Conservation (phyloP, 2,888 invertebrate species). For the Leptinotarsa juncta region DNA sequence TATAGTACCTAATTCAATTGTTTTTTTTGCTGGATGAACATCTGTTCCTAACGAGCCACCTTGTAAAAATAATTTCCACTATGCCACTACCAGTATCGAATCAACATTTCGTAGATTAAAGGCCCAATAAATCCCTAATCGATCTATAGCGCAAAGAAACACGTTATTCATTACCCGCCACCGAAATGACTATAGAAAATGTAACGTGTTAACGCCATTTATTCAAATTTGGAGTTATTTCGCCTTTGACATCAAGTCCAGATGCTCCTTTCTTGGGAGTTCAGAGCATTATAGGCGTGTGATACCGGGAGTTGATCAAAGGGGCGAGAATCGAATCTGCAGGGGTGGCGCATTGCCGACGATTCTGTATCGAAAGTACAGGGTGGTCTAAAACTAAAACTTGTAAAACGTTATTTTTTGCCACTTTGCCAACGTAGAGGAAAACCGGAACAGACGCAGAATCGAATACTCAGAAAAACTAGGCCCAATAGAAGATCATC, state of each 20-base stretch:
- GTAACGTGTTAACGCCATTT: constrained; percentile 37
- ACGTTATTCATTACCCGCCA: constrained; percentile 30
- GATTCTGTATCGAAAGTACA: neutral
- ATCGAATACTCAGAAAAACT: too few species aligned
- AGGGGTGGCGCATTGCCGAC: constrained; percentile 53
- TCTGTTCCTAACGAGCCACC: neutral
- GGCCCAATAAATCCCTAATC: constrained; percentile 29
- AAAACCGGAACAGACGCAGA: too few species aligned
- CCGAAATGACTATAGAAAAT: constrained; percentile 37
- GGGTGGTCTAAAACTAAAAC: neutral
- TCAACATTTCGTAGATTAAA: constrained; percentile 18
- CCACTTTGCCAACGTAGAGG: too few species aligned
- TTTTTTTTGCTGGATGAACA: too few species aligned
- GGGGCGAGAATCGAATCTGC: constrained; percentile 63
- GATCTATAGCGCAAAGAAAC: constrained; percentile 23
- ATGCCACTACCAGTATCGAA: constrained; percentile 4
- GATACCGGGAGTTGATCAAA: constrained; percentile 60
- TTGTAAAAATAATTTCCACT: neutral
- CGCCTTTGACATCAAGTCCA: constrained; percentile 61
- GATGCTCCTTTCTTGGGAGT: constrained; percentile 57
- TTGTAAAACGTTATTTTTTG: too few species aligned
- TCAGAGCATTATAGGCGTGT: constrained; percentile 55
- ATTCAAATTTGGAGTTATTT: constrained; percentile 35
- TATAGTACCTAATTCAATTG: too few species aligned
- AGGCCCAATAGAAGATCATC: too few species aligned